Evolutionary conservation across 2,797 vertebrate species (phyloP).

Genomic region (Hyperoplus immaculatus): DNA sequence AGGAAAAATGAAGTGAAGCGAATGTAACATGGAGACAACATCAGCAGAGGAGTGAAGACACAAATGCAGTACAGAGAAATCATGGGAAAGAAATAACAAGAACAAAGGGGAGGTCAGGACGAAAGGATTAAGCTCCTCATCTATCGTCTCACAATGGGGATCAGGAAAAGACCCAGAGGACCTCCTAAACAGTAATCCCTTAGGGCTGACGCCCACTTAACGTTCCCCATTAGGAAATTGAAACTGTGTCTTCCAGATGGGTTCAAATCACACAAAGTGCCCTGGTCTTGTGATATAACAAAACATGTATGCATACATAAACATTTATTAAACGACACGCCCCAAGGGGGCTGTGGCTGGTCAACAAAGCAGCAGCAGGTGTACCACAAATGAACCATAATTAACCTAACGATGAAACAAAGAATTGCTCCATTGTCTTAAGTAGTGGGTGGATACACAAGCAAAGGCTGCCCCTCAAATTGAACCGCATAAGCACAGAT

Average conservation of each 20-base stretch:
- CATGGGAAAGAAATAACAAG: constrained; percentile 23
- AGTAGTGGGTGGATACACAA: constrained; percentile 40
- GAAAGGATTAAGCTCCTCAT: constrained; percentile 43
- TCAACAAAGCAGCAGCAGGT: constrained; percentile 63
- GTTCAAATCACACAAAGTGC: constrained; percentile 77
- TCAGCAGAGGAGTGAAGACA: constrained; percentile 29
- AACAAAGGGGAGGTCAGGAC: constrained; percentile 52
- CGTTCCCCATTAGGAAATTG: constrained; percentile 82
- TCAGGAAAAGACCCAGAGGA: constrained; percentile 67
- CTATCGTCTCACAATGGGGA: constrained; percentile 49
- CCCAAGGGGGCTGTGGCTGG: constrained; percentile 34
- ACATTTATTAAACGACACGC: constrained; percentile 51
- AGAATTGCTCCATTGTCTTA: constrained; percentile 39
- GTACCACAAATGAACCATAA: constrained; percentile 66
- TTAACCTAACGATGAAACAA: constrained; percentile 49
- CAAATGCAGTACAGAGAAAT: constrained; percentile 41
- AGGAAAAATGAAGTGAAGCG: constrained; percentile 41
- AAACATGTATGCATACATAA: constrained; percentile 58
- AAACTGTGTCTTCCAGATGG: constrained; percentile 80
- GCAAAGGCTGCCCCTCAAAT: constrained; percentile 37
- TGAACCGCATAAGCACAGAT: constrained; percentile 19
- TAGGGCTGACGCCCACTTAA: constrained; percentile 66
- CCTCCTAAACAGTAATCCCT: constrained; percentile 68
- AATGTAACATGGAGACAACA: constrained; percentile 44
- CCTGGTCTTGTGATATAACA: constrained; percentile 75